Percentiles rank a stretch among this genome's conserved stretches.
Evolutionary conservation across 2,113 vertebrate species (phyloP).

Genomic region (Pogona vitticeps): DNA sequence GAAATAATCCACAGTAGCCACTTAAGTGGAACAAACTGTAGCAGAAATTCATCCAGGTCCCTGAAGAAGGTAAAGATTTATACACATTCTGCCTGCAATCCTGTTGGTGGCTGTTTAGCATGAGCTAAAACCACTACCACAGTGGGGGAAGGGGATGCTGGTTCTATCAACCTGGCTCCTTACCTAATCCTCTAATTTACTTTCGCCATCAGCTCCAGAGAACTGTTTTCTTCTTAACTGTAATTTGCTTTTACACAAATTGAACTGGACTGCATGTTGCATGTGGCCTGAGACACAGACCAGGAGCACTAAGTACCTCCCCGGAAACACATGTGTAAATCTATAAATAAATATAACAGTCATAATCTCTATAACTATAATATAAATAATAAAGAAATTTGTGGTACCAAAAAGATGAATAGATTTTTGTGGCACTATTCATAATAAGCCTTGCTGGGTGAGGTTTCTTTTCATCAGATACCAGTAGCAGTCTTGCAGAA

Average conservation of each 20-base stretch:
- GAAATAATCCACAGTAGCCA: neutral
- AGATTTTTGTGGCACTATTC: neutral
- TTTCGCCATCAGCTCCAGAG: constrained; percentile 32
- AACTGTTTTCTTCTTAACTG: constrained; percentile 14
- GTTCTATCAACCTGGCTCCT: neutral
- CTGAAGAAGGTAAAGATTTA: neutral
- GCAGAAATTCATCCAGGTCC: neutral
- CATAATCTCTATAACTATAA: neutral
- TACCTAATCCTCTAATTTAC: constrained; percentile 9
- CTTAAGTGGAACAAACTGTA: neutral
- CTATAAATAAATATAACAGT: neutral
- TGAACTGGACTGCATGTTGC: constrained; percentile 3
- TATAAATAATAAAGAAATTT: neutral
- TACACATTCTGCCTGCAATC: neutral
- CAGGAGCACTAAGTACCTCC: neutral
- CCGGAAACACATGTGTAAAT: neutral
- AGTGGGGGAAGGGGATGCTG: neutral
- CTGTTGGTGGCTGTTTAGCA: neutral
- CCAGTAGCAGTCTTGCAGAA: neutral
- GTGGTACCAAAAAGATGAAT: neutral
- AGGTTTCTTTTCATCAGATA: neutral
- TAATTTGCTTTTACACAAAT: constrained; percentile 2
- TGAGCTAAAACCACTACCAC: neutral
- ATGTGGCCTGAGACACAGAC: neutral
- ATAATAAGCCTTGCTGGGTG: neutral